Percentiles rank a stretch among this genome's conserved stretches.
Conservation (phyloP, 2,888 invertebrate species). For the Acronicta leporina region DNA sequence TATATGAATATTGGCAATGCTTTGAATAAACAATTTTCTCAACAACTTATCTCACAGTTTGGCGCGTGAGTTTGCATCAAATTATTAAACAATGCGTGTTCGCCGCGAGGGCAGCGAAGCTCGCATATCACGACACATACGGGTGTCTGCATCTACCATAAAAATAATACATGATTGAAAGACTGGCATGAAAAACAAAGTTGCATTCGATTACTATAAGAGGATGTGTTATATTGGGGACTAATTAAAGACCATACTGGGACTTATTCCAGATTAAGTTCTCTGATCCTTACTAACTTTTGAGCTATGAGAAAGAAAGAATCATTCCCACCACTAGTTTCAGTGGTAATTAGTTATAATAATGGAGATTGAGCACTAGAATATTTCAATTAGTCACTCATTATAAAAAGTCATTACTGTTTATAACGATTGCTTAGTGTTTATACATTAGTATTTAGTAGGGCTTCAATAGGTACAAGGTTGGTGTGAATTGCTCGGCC, state of each 20-base stretch:
- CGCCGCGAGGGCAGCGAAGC: slow-evolving; percentile 24
- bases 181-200: slow-evolving; percentile 10
- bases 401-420: neutral
- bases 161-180: slow-evolving; percentile 23
- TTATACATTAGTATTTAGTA: slow-evolving; percentile 4
- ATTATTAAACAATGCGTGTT: slow-evolving; percentile 24
- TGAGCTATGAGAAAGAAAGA: no score
- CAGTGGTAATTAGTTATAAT: no score
- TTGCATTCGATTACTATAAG: neutral
- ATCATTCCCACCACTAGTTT: no score
- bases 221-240: slow-evolving; percentile 4
- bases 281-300: no score
- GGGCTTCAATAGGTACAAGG: slow-evolving; percentile 47
- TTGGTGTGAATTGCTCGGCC: slow-evolving; percentile 30
- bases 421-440: neutral
- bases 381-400: neutral
- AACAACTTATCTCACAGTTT: slow-evolving; percentile 2
- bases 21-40: slow-evolving; percentile 16
- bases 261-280: neutral
- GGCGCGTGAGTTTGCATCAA: slow-evolving; percentile 39
- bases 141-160: slow-evolving; percentile 23
- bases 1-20: no score
- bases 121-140: slow-evolving; percentile 34
- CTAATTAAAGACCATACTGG: neutral
- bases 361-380: no score